Evolutionary conservation across 2,797 vertebrate genomes (phyloP), one percentile per base, ranked within the genome.

Genomic region (Agapornis canus): DNA sequence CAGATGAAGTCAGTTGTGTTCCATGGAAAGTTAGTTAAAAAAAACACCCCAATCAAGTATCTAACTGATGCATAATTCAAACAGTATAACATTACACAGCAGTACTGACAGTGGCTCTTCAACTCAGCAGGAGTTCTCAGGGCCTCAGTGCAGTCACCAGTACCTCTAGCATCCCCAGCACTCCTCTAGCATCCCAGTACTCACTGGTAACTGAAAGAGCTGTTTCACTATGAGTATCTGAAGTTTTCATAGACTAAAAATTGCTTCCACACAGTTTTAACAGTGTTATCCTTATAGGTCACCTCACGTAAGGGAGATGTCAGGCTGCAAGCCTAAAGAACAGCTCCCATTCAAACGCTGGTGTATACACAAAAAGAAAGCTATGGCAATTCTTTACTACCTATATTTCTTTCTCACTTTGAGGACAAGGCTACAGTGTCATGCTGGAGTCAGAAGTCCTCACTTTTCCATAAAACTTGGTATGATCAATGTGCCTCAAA

Each of bases 391-490:
- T 5, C 40, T 35, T 49, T 56, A 3, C 26, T n/a, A 6, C 25
- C 10, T 31, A 4, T 77, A 35, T 8, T 86, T 29, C 40, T n/a
- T 27, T 20, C 14, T 61, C 14, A 45, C 59, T 52, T 66, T 35
- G 1, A 3, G 39, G 25, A 49, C 51, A 51, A 85, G 26, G 21
- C 21, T 56, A 32, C 5, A 56, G 39, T 65, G 15, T 7, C 31
- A 64, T 26, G 21, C 7, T 25, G 11, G 5, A 83, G n/a, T 19
- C 14, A 0, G 1, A 59, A 76, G 3, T 37, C 29, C 21, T 49
- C n/a, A 40, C 23, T 61, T 68, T 31, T 37, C 64, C 61, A 15
- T 22, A 25, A 5, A 18, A 25, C 23, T 42, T 81, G 6, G 5
- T 14, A 60, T 5, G 4, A 7, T 60, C n/a, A 7, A 3, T 19